Conservation (phyloP, 2,888 invertebrate species). For the Choristoneura rosaceana region DNA sequence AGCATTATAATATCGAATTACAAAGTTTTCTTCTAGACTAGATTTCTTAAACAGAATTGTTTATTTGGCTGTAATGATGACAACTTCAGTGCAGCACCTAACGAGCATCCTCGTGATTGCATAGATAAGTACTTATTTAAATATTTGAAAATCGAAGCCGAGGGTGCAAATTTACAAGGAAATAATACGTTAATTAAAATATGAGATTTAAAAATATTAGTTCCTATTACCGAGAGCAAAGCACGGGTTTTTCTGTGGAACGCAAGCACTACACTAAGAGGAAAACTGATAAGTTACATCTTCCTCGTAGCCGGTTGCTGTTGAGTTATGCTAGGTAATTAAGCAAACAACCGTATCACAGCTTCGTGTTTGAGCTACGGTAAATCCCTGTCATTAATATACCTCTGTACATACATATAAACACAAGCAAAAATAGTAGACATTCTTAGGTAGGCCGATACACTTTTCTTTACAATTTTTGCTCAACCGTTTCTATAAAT, state of each 20-base stretch:
- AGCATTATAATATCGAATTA: background rate
- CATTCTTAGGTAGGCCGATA: background rate
- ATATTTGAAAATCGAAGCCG: too few relatives aligned
- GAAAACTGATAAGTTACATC: conserved; percentile 30
- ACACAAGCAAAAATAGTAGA: background rate
- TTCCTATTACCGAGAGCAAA: conserved; percentile 11
- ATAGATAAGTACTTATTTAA: too few relatives aligned
- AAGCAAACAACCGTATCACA: background rate
- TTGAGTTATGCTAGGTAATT: conserved; percentile 12
- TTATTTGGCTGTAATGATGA: too few relatives aligned
- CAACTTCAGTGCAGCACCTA: too few relatives aligned
- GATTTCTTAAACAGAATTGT: too few relatives aligned
- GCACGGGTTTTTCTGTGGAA: conserved; percentile 19
- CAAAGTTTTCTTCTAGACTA: too few relatives aligned
- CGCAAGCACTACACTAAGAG: conserved; percentile 8
- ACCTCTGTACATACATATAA: background rate
- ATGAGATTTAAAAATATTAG: background rate
- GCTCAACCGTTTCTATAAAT: background rate
- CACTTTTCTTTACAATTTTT: background rate
- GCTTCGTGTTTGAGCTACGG: background rate
- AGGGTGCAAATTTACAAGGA: background rate
- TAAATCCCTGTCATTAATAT: background rate
- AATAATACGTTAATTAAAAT: background rate
- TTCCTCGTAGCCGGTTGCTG: conserved; percentile 20
- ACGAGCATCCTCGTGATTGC: too few relatives aligned